Evolutionary conservation across 2,888 invertebrate genomes (phyloP), one percentile per base, ranked within the genome.

Genomic region (Drosophila mettleri): DNA sequence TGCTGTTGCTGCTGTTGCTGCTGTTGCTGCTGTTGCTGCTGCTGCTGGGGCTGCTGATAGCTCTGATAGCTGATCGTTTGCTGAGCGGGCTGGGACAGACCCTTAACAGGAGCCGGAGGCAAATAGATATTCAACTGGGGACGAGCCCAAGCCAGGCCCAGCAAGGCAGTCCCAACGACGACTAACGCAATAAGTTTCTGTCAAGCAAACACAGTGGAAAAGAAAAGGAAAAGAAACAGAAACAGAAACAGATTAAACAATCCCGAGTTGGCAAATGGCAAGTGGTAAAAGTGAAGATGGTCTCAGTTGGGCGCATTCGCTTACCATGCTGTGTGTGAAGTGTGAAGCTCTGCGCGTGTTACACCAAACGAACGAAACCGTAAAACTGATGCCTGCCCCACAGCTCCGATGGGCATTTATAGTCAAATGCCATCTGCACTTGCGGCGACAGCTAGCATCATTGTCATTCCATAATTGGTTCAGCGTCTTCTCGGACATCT

Each of bases 281-380:
- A 51, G 59, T 41, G 41, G 45, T 39, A 59, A 36, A 51, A 53
- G 51, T 55, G 24, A 8, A n/a, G 34, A 36, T 45, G 14, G 18
- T 14, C 45, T 7, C 70, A 46, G 46, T 52, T 61, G 60, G 67
- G 29, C 27, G 43, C 34, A 49, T 6, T 46, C 49, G 79, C 88
- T 88, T 71, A 90, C 90, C 90, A 90, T 90, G 69, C 84, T 90
- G 75, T 78, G 74, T 78, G 76, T 76, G 70, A 53, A 65, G 74
- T 75, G n/a, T 73, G 55, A 71, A 74, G 66, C 36, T 74, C 38
- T 75, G 74, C 69, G 78, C 72, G 84, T 82, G 78, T 71, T 82
- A 82, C 66, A 80, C 80, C 75, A 71, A 73, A 73, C 83, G 83
- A 90, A 78, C 59, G 83, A 76, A 76, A 64, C 74, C 69, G 70